Base-by-base conservation (phyloP, 2,113 vertebrate species). In the Dipodomys stephensi region DNA sequence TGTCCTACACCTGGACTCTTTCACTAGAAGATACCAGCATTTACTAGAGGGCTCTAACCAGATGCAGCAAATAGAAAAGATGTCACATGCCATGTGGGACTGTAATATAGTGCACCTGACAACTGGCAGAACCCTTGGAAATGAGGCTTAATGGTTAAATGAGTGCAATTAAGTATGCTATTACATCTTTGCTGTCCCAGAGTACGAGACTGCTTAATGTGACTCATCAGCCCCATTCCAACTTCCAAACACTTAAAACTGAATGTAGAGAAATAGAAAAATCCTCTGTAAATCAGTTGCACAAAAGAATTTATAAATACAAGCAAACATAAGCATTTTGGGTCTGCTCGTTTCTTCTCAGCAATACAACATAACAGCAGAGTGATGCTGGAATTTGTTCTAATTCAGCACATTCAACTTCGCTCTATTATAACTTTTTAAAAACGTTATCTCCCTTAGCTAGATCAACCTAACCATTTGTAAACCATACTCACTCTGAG, bases 111-210 rank as follows among this genome's bases (percentile, higher is more conserved):
- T 49, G 65, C 87, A 95, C 87, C 87, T 93, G 92, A 95, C 95
- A 97, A 95, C 80, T 92, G 84, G 93, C 91, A 95, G 82, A 84
- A 49, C 69, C 71, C 83, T 74, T 95, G 85, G 85, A 96, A 97
- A 94, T 23, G 28, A 95, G 68, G 88, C 57, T 81, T 96, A 96
- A 90, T 95, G 88, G 91, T 90, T 94, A 96, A 95, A 93, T 84
- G 90, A 95, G 49, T 88, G 92, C 83, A 95, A 84, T 93, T 96
- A 96, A 96, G 80, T 95, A 76, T 88, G 53, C 65, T 77, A 57
- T 94, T 94, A 46, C 57, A 76, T 83, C 71, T 93, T 35, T 94
- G 84, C 85, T 94, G 32, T 96, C 94, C 83, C 68, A 68, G 80
- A 95, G 27, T 72, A 74, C 7, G 68, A 95, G 79, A 71, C 93